A percentile compares a stretch with the other conserved stretches of the same genome.
phyloP scores from a whole-genome alignment of 2,888 invertebrate species.

The Seira ritae region DNA sequence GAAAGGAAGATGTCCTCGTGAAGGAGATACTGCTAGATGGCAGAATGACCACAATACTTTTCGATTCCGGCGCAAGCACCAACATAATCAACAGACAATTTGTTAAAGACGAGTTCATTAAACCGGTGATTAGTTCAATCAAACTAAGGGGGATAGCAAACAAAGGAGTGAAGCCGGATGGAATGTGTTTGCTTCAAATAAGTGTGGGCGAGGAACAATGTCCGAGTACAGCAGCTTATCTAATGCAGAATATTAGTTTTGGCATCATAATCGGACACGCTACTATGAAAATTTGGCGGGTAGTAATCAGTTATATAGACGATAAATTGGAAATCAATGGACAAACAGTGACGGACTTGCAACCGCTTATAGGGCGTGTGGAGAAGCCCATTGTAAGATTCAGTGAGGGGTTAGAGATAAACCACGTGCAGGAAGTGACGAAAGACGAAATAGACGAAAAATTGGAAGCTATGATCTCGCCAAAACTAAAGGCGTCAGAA shows the following conservation, averaged over 20 bases:
- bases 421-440: no score
- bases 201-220: neutral
- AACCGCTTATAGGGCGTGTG: neutral
- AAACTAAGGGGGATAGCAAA: no score
- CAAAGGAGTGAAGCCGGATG: no score
- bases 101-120: neutral
- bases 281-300: neutral
- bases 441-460: neutral
- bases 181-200: no score
- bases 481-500: neutral
- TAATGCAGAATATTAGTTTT: neutral
- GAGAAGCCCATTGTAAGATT: neutral
- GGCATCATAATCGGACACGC: neutral
- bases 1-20: no score
- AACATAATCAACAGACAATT: no score
- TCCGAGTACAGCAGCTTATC: neutral
- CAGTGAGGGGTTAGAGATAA: no score
- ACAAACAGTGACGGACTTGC: neutral
- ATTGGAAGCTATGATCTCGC: neutral
- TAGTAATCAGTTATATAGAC: neutral
- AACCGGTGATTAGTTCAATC: neutral
- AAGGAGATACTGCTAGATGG: no score
- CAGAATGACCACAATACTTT: no score
- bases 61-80: no score
- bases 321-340: neutral